Evolutionary conservation across 2,888 invertebrate species (phyloP).

Genomic region (Dioctria rufipes): DNA sequence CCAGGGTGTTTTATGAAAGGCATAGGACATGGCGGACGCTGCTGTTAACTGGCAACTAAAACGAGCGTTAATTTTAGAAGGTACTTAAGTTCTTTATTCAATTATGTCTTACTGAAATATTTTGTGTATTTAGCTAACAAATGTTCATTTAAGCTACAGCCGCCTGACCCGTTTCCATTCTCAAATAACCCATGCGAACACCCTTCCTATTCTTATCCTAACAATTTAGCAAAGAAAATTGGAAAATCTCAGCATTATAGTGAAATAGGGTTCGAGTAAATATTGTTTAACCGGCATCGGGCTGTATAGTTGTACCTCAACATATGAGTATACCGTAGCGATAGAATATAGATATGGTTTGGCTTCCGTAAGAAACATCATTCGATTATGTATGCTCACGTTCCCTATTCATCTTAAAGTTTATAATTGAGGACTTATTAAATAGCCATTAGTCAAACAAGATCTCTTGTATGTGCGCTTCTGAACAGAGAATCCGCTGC

Average conservation of each 20-base stretch:
- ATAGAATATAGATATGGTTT: slow-evolving; percentile 15
- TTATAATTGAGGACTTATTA: slow-evolving; percentile 60
- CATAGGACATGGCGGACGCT: not conserved
- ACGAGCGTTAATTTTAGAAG: slow-evolving; percentile 43
- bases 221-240: slow-evolving; percentile 54
- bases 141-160: not conserved
- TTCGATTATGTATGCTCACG: slow-evolving; percentile 62
- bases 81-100: slow-evolving; percentile 46
- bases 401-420: slow-evolving; percentile 58
- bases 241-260: slow-evolving; percentile 53
- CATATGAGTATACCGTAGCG: not conserved
- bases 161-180: not conserved
- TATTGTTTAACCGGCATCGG: slow-evolving; percentile 30
- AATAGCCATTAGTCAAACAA: slow-evolving; percentile 60
- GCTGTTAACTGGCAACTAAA: slow-evolving; percentile 30
- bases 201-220: slow-evolving; percentile 26
- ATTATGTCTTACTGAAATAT: slow-evolving; percentile 44
- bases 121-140: slow-evolving; percentile 39
- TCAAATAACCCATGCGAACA: not conserved
- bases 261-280: slow-evolving; percentile 50
- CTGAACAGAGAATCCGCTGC: slow-evolving; percentile 1
- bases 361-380: slow-evolving; percentile 47
- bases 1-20: too few relatives aligned
- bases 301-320: not conserved
- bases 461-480: slow-evolving; percentile 8